These are phyloP conservation scores for Hydropsyche tenuis DNA, from an alignment of 1,140 invertebrate genomes.

Conservation along the genomic window DNA sequence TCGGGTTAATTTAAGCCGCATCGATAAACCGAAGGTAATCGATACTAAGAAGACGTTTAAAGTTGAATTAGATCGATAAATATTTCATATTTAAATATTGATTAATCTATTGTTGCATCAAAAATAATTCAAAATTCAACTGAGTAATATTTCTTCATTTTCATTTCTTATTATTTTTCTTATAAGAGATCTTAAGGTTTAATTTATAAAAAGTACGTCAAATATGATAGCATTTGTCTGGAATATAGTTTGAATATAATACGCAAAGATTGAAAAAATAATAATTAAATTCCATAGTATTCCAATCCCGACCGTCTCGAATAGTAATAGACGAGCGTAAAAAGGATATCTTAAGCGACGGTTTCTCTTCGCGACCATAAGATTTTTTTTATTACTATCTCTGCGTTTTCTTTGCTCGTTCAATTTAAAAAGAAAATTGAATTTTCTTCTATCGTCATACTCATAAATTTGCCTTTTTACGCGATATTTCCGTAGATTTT, in stretches of 20 bases:
- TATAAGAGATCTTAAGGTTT: too few relatives aligned
- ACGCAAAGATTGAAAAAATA: background rate
- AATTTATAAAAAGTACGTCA: too few relatives aligned
- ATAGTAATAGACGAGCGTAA: background rate
- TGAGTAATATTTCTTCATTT: too few relatives aligned
- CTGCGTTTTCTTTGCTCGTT: conserved; percentile 17
- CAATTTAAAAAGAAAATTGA: conserved; percentile 28
- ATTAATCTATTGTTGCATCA: too few relatives aligned
- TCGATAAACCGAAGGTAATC: background rate
- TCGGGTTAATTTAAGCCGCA: background rate
- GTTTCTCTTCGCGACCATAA: background rate
- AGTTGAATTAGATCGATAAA: too few relatives aligned
- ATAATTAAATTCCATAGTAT: background rate
- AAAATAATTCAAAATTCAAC: too few relatives aligned
- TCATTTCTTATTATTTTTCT: too few relatives aligned
- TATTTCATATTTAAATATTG: too few relatives aligned
- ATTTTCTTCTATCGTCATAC: conserved; percentile 23
- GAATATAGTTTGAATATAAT: background rate
- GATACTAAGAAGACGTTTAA: too few relatives aligned
- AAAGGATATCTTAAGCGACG: background rate
- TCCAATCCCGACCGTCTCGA: background rate
- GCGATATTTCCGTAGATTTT: background rate
- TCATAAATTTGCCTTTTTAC: conserved; percentile 14
- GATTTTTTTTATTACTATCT: conserved; percentile 23
- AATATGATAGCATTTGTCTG: too few relatives aligned